Percentiles rank a stretch among this genome's conserved stretches.
Conservation (phyloP, 2,888 invertebrate genomes). For the Tiliacea citrago region DNA sequence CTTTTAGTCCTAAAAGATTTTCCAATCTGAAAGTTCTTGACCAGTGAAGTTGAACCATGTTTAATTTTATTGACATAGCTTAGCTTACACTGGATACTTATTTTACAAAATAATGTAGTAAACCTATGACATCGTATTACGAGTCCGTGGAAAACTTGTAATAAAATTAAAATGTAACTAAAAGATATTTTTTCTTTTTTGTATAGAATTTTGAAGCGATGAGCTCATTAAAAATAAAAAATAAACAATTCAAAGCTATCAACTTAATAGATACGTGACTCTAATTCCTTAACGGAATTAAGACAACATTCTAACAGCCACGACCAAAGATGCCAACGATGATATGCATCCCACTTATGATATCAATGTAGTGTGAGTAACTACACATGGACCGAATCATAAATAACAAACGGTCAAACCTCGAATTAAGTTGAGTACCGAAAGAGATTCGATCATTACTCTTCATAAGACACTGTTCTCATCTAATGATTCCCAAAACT, state of each 20-base stretch:
- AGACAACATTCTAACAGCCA: constrained; percentile 59
- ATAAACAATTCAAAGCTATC: constrained; percentile 34
- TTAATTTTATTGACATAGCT: background rate
- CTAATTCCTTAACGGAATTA: constrained; percentile 59
- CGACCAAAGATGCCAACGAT: constrained; percentile 65
- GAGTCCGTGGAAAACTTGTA: background rate
- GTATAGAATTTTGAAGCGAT: background rate
- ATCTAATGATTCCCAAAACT: constrained; percentile 89
- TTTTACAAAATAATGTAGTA: background rate
- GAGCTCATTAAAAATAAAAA: constrained; percentile 17
- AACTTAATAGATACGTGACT: constrained; percentile 56
- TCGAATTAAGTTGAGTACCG: constrained; percentile 88
- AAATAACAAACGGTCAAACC: constrained; percentile 85
- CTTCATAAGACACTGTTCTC: constrained; percentile 88
- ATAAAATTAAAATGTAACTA: background rate
- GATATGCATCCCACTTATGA: constrained; percentile 68
- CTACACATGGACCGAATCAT: constrained; percentile 78
- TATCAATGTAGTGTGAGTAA: constrained; percentile 80
- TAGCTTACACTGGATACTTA: background rate
- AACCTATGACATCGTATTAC: background rate
- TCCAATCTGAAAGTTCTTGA: background rate
- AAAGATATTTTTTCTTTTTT: background rate
- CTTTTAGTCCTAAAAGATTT: background rate
- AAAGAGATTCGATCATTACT: constrained; percentile 85
- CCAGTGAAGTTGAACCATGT: background rate